phyloP scores from a whole-genome alignment of 1,140 invertebrate species.

The Cydia amplana region DNA sequence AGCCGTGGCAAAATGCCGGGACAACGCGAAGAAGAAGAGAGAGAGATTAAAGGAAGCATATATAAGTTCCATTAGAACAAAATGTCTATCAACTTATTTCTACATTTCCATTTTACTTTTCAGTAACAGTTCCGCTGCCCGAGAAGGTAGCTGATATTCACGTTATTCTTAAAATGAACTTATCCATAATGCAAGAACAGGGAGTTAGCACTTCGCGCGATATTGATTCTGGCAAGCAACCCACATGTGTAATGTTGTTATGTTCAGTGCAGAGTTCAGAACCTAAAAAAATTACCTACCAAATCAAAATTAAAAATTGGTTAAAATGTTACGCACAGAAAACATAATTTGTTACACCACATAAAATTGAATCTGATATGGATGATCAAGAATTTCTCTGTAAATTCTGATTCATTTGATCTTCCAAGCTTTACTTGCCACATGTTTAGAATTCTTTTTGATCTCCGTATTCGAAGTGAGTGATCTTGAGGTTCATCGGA shows the following conservation, averaged over 20 bases:
- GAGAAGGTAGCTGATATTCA: conserved; percentile 13
- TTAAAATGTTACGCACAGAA: background rate
- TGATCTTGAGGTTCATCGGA: too few relatives aligned
- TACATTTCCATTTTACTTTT: background rate
- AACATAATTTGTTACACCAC: background rate
- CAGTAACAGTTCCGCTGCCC: background rate
- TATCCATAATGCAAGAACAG: conserved; percentile 21
- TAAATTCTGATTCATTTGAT: too few relatives aligned
- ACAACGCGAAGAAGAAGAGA: too few relatives aligned
- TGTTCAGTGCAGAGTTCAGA: background rate
- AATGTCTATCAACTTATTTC: too few relatives aligned
- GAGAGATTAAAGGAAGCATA: too few relatives aligned
- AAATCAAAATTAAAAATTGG: background rate
- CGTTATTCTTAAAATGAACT: conserved; percentile 27
- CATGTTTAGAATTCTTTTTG: too few relatives aligned
- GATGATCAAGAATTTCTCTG: too few relatives aligned
- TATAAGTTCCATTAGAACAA: background rate
- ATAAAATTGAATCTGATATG: too few relatives aligned
- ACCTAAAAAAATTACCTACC: background rate
- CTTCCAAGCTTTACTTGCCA: too few relatives aligned
- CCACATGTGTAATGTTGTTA: conserved; percentile 16
- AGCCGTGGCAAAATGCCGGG: too few relatives aligned
- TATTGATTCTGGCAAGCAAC: conserved; percentile 28
- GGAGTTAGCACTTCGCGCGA: conserved; percentile 18
- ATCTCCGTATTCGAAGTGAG: too few relatives aligned